Conservation (phyloP, 2,888 invertebrate genomes). For the Volucella inflata region DNA sequence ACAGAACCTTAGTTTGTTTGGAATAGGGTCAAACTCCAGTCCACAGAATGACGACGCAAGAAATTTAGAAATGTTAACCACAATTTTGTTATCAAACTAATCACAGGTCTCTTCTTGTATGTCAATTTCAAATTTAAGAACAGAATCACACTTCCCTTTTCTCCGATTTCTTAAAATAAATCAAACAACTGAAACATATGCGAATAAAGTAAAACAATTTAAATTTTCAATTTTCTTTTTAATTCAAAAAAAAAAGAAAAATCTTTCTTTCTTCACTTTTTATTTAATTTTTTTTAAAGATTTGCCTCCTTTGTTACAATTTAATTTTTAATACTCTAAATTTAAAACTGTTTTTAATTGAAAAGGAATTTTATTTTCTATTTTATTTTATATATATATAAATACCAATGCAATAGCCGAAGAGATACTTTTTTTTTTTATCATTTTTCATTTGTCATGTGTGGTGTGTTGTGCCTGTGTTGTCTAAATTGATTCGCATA, state of each 20-base stretch:
- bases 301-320: conserved; percentile 34
- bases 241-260: neutral
- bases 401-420: conserved; percentile 66
- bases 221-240: conserved; percentile 10
- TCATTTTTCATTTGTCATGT: too few species aligned
- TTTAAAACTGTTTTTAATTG: conserved; percentile 36
- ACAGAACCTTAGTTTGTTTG: neutral
- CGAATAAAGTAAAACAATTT: conserved; percentile 60
- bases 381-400: conserved; percentile 49
- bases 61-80: neutral
- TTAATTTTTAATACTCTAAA: conserved; percentile 52
- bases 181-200: conserved; percentile 19
- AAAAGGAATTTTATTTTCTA: conserved; percentile 35
- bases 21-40: neutral
- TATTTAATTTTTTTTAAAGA: conserved; percentile 10
- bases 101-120: neutral
- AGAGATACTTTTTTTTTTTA: neutral
- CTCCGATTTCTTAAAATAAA: neutral
- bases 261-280: conserved; percentile 10
- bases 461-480: conserved; percentile 24
- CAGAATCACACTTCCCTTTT: neutral
- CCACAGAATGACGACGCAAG: neutral
- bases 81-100: neutral
- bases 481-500: conserved; percentile 16
- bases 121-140: conserved; percentile 14